Percentiles rank a stretch among this genome's conserved stretches.
Conservation (phyloP, 2,888 invertebrate species). For the Automeris io region DNA sequence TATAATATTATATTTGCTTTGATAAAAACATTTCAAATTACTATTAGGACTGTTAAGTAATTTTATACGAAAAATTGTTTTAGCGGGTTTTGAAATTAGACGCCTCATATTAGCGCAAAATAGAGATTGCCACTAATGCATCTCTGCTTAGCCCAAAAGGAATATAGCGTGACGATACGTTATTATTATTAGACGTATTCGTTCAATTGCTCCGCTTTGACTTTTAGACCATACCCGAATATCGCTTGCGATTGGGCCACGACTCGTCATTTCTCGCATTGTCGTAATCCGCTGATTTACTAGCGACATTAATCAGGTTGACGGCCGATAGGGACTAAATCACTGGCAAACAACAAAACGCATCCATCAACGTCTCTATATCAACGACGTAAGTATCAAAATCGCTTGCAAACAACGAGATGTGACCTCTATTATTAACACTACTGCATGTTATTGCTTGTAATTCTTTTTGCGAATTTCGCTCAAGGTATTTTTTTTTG, state of each 20-base stretch:
- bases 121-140: too few species aligned
- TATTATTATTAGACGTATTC: constrained; percentile 1
- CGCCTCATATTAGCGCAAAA: too few species aligned
- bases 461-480: constrained; percentile 73
- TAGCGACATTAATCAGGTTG: constrained; percentile 75
- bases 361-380: constrained; percentile 37
- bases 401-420: constrained; percentile 17
- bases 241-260: constrained; percentile 66
- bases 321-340: constrained; percentile 76
- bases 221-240: constrained; percentile 30
- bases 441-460: constrained; percentile 74
- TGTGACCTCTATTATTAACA: constrained; percentile 48
- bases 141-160: too few species aligned
- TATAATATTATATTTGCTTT: too few species aligned
- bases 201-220: constrained; percentile 10
- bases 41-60: too few species aligned
- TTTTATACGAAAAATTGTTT: too few species aligned
- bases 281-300: constrained; percentile 78
- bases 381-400: constrained; percentile 28
- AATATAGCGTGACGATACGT: too few species aligned
- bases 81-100: too few species aligned
- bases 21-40: too few species aligned
- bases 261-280: constrained; percentile 77
- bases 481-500: constrained; percentile 35
- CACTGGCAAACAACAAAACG: constrained; percentile 52